These are phyloP conservation scores for Chaetophractus vellerosus DNA, from an alignment of 2,797 vertebrate species.

Conservation along the genomic window DNA sequence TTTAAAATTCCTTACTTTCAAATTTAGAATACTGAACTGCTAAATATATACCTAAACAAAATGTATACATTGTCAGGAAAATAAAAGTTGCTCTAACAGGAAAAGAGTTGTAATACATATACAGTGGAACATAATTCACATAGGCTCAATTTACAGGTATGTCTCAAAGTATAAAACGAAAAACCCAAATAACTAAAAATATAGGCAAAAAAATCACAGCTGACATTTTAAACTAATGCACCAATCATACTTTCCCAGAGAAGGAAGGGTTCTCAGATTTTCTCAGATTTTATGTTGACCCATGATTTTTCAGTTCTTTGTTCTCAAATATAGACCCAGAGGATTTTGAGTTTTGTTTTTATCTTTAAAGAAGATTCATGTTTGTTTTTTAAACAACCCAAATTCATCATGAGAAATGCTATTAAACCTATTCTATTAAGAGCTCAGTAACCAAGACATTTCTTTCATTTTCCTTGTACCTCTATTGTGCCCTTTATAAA, in stretches of 20 bases:
- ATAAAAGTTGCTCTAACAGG: conserved; percentile 67
- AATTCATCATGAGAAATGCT: conserved; percentile 33
- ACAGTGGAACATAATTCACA: conserved; percentile 77
- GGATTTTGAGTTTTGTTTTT: conserved; percentile 21
- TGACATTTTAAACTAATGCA: conserved; percentile 54
- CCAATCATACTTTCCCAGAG: conserved; percentile 63
- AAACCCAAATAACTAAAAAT: conserved; percentile 64
- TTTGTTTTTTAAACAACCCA: conserved; percentile 15
- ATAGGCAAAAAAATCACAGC: conserved; percentile 65
- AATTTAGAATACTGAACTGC: conserved; percentile 77
- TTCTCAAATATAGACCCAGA: conserved; percentile 67
- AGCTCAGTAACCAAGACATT: conserved; percentile 45
- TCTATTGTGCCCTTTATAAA: conserved; percentile 60
- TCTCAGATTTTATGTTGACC: conserved; percentile 44
- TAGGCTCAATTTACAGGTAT: conserved; percentile 63
- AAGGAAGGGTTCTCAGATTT: conserved; percentile 66
- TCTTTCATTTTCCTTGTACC: conserved; percentile 26
- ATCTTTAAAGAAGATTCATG: not conserved
- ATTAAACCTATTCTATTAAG: conserved; percentile 45
- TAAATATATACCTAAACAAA: conserved; percentile 70
- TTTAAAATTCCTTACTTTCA: conserved; percentile 75
- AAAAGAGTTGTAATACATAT: conserved; percentile 71
- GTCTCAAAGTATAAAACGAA: conserved; percentile 68
- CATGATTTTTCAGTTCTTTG: conserved; percentile 68
- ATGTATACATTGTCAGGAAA: conserved; percentile 74